These are phyloP conservation scores for Druon quercuslanigerum DNA, from an alignment of 1,140 invertebrate species.

Conservation along the genomic window DNA sequence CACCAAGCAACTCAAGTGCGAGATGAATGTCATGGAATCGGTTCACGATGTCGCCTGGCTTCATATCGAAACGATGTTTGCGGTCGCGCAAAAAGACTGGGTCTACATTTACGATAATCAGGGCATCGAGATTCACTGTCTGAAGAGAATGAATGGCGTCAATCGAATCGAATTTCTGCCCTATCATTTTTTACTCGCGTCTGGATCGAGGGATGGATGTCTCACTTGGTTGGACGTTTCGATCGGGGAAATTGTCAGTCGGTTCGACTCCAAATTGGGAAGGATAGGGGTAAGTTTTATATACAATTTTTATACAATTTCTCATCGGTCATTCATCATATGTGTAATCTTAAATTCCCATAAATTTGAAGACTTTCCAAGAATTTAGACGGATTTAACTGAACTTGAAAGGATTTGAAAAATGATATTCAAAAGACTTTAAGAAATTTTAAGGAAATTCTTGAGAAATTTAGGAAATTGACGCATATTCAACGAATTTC, in stretches of 20 bases:
- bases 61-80: constrained; percentile 98
- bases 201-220: constrained; percentile 87
- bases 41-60: constrained; percentile 95
- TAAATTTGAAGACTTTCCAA: no score
- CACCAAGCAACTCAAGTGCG: constrained; percentile 95
- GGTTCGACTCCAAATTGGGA: constrained; percentile 85
- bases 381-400: no score
- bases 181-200: constrained; percentile 97
- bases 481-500: no score
- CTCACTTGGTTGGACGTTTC: constrained; percentile 96
- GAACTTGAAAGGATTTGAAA: no score
- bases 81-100: constrained; percentile 97
- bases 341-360: no score
- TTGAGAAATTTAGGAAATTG: no score
- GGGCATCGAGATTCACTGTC: constrained; percentile 96
- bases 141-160: constrained; percentile 90
- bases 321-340: no score
- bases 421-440: no score
- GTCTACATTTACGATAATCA: constrained; percentile 98
- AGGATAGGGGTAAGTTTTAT: constrained; percentile 80
- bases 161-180: constrained; percentile 94
- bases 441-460: no score
- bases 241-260: constrained; percentile 90
- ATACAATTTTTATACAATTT: no score
- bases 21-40: constrained; percentile 98